Percentiles rank a stretch among this genome's conserved stretches.
phyloP scores from a whole-genome alignment of 2,797 vertebrate genomes.

The Enteromius afrohamiltoni region DNA sequence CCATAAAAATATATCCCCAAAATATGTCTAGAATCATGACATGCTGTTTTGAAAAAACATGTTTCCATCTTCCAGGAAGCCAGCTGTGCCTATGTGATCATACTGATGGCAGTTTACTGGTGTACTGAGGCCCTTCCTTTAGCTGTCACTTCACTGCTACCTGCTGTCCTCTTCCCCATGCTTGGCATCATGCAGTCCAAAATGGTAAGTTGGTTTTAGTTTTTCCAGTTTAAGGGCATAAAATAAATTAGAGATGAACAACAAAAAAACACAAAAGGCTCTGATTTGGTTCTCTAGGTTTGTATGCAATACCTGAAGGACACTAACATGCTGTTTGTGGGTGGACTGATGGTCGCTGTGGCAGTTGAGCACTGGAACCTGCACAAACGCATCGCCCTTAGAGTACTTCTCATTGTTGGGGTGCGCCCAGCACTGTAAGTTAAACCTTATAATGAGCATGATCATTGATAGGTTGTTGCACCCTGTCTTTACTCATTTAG shows the following conservation, averaged over 20 bases:
- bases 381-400: conserved; percentile 93
- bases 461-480: not conserved
- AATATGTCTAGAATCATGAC: conserved; percentile 7
- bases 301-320: conserved; percentile 96
- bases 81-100: conserved; percentile 88
- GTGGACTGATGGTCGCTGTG: conserved; percentile 90
- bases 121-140: conserved; percentile 94
- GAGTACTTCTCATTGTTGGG: conserved; percentile 87
- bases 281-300: conserved; percentile 77
- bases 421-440: conserved; percentile 91
- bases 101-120: conserved; percentile 95
- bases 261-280: not conserved
- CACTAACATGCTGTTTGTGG: conserved; percentile 93
- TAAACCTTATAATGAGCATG: not conserved
- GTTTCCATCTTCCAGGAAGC: conserved; percentile 79
- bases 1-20: not conserved
- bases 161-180: conserved; percentile 89
- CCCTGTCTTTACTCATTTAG: not conserved
- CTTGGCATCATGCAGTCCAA: conserved; percentile 90
- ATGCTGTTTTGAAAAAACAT: not conserved
- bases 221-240: not conserved
- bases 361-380: conserved; percentile 95
- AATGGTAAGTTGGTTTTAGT: conserved; percentile 74
- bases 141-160: conserved; percentile 89
- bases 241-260: not conserved